Evolutionary conservation across 2,113 vertebrate genomes (phyloP).

Genomic region (Oenanthe melanoleuca): DNA sequence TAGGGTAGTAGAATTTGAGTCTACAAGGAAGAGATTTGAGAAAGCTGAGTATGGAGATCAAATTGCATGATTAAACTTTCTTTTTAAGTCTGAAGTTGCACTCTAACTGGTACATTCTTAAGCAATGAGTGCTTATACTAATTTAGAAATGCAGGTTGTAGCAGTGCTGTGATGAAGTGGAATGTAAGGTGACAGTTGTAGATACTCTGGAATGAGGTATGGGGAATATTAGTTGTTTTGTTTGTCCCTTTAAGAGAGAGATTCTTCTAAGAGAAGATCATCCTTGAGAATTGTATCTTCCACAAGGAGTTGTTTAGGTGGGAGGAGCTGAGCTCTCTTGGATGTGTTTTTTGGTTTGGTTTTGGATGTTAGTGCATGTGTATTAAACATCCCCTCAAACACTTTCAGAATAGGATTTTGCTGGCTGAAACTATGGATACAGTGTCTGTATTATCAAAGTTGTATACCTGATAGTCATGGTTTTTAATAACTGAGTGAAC

Average conservation of each 20-base stretch:
- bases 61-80: neutral
- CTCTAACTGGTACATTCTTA: neutral
- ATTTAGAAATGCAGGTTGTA: neutral
- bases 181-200: neutral
- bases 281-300: neutral
- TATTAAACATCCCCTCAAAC: neutral
- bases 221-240: neutral
- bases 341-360: neutral
- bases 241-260: neutral
- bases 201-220: neutral
- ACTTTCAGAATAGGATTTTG: neutral
- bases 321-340: neutral
- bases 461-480: neutral
- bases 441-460: neutral
- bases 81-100: neutral
- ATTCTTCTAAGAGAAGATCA: neutral
- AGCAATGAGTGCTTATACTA: neutral
- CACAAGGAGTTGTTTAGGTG: neutral
- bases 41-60: neutral
- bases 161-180: neutral
- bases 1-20: neutral
- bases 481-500: neutral
- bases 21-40: neutral
- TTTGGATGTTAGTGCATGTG: neutral
- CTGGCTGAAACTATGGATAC: neutral